phyloP scores from a whole-genome alignment of 2,797 vertebrate species.

The Spinus olivaceus region DNA sequence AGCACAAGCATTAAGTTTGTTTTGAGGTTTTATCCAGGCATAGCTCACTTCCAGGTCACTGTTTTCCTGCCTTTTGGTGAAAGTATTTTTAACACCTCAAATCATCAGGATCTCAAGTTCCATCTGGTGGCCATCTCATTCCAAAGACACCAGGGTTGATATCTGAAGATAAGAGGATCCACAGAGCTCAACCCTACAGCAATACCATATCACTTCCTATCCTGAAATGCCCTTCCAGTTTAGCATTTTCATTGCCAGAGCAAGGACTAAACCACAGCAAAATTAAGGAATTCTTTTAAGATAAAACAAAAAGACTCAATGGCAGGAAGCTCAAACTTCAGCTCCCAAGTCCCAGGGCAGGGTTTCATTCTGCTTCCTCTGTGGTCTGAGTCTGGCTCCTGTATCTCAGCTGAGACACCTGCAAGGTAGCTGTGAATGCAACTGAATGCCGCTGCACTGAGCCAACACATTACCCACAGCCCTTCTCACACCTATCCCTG shows the following conservation, averaged over 20 bases:
- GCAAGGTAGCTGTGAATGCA: background rate
- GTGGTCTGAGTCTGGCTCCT: rapidly evolving
- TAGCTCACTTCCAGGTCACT: background rate
- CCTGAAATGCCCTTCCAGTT: background rate
- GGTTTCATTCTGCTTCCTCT: background rate
- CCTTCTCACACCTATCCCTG: background rate
- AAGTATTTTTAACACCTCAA: background rate
- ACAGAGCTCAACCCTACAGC: background rate
- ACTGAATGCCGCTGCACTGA: background rate
- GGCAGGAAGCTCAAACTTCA: background rate
- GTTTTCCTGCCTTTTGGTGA: background rate
- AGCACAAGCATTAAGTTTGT: background rate
- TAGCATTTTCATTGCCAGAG: background rate
- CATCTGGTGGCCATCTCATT: background rate
- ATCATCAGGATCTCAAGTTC: background rate
- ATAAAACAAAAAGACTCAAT: rapidly evolving
- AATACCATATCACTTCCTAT: background rate
- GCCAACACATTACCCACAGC: background rate
- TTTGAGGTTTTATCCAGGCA: background rate
- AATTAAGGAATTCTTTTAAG: background rate
- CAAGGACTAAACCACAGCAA: background rate
- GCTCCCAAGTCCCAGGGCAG: background rate
- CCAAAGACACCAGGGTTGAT: background rate
- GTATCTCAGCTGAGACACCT: background rate
- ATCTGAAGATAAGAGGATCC: background rate